phyloP scores from a whole-genome alignment of 1,140 invertebrate genomes.

The Ganaspis sp. region DNA sequence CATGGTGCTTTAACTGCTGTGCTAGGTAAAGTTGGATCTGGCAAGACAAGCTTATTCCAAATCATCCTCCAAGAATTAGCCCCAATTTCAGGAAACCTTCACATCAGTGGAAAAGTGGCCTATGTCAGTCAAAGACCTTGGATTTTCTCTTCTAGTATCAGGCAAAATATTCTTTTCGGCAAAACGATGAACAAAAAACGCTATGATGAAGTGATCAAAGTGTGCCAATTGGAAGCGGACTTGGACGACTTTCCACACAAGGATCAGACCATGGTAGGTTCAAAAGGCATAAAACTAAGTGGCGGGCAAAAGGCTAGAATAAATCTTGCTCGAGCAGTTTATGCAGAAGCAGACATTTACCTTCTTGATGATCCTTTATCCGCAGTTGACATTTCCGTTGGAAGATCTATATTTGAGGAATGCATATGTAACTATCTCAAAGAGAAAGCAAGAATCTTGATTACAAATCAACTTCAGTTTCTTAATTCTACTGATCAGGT shows the following conservation, averaged over 20 bases:
- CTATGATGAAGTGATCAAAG: constrained; percentile 85
- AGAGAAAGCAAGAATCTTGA: constrained; percentile 83
- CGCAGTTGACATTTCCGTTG: constrained; percentile 86
- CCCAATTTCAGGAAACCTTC: constrained; percentile 80
- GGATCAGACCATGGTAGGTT: constrained; percentile 92
- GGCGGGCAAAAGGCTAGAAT: constrained; percentile 91
- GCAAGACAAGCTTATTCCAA: constrained; percentile 93
- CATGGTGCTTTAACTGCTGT: constrained; percentile 84
- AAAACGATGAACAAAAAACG: constrained; percentile 87
- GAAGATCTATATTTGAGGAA: constrained; percentile 84
- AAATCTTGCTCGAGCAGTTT: constrained; percentile 89
- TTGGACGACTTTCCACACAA: constrained; percentile 85
- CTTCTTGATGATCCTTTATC: too few species aligned
- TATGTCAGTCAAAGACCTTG: constrained; percentile 95
- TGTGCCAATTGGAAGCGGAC: constrained; percentile 87
- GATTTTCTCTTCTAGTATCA: constrained; percentile 87
- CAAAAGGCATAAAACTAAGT: constrained; percentile 87
- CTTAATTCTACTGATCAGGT: constrained; percentile 83
- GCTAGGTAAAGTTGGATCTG: constrained; percentile 89
- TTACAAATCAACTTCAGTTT: constrained; percentile 90
- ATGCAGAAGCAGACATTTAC: too few species aligned
- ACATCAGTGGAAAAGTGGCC: constrained; percentile 86
- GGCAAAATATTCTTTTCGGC: too few species aligned
- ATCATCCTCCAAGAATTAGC: constrained; percentile 89
- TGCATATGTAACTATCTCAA: constrained; percentile 81